A percentile compares a stretch with the other conserved stretches of the same genome.
Evolutionary conservation across 2,797 vertebrate species (phyloP).

Genomic region (Platalea minor): DNA sequence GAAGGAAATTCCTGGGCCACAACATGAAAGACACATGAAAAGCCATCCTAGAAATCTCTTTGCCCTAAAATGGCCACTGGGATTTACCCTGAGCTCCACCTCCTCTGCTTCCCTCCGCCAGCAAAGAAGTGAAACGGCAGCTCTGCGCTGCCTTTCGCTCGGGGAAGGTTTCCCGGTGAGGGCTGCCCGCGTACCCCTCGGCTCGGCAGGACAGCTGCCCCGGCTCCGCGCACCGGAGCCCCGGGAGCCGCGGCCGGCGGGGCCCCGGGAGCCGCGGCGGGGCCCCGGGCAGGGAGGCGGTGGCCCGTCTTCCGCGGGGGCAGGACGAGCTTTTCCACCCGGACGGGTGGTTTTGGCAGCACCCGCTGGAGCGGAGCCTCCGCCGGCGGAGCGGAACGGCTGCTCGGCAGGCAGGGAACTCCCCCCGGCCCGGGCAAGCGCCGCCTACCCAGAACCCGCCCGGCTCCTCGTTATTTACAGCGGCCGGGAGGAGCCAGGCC

Average conservation of each 20-base stretch:
- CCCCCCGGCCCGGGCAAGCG: accelerated
- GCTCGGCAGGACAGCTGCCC: too few relatives aligned
- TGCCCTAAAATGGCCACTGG: not conserved
- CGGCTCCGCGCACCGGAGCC: not conserved
- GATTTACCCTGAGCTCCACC: not conserved
- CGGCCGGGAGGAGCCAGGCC: not conserved
- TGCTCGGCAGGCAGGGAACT: not conserved
- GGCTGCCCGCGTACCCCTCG: accelerated
- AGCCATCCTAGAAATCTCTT: not conserved
- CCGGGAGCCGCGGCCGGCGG: too few relatives aligned
- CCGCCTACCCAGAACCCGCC: not conserved
- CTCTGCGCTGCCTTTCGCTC: not conserved
- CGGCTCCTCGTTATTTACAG: not conserved
- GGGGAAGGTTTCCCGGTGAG: accelerated
- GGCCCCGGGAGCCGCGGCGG: too few relatives aligned
- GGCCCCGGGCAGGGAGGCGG: not conserved
- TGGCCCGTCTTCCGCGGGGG: accelerated
- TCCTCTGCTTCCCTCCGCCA: not conserved
- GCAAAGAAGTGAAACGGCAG: not conserved
- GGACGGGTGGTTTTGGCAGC: accelerated
- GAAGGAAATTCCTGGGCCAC: not conserved
- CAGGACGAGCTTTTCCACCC: not conserved
- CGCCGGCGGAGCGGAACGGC: not conserved
- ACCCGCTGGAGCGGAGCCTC: accelerated
- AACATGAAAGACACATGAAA: not conserved